Base-by-base conservation (phyloP, 53 echinoderm and acorn worm genomes). In the Actinopyga echinites region DNA sequence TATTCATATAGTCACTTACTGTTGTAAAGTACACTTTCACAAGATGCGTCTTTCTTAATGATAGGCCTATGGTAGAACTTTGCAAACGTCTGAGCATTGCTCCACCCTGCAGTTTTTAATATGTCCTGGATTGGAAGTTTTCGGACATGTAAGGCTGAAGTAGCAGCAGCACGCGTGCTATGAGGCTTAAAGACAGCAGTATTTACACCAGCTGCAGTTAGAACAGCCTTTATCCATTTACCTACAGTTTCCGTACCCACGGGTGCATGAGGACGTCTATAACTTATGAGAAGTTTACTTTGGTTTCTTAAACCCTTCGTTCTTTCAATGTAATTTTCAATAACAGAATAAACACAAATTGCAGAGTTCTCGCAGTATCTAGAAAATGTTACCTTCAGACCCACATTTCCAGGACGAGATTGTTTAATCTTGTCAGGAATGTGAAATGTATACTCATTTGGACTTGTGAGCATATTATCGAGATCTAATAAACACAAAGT, bases 401-500 rank as follows among this genome's bases (percentile, higher is more conserved):
- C 63, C 12, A 23, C 63, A 21, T 62, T 62, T 62, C 63, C 63
- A 22, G 21, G 24, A 22, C 63, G 63, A 15, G 63, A 62, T 62
- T 62, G 63, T 30, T 62, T 62, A 62, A n/a, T n/a, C n/a, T n/a
- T n/a, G n/a, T n/a, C n/a, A n/a, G n/a, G n/a, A n/a, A n/a, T n/a
- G n/a, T n/a, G n/a, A n/a, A n/a, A n/a, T n/a, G n/a, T 7, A 37
- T 37, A 37, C 37, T 7, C 37, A 37, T 37, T 37, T 37, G 37
- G 37, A 37, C 7, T 37, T 7, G 37, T 37, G 4, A 37, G 37
- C 37, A 37, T 37, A 7, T 37, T 5, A 37, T 37, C 37, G 37
- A 30, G 30, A 25, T 65, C 28, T 65, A 65, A 65, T 65, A 65
- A 65, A 65, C 65, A 65, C 65, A 65, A 29, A 3, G 65, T 65